Evolutionary conservation across 1,140 invertebrate genomes (phyloP).

Genomic region (Leucophenga varia): DNA sequence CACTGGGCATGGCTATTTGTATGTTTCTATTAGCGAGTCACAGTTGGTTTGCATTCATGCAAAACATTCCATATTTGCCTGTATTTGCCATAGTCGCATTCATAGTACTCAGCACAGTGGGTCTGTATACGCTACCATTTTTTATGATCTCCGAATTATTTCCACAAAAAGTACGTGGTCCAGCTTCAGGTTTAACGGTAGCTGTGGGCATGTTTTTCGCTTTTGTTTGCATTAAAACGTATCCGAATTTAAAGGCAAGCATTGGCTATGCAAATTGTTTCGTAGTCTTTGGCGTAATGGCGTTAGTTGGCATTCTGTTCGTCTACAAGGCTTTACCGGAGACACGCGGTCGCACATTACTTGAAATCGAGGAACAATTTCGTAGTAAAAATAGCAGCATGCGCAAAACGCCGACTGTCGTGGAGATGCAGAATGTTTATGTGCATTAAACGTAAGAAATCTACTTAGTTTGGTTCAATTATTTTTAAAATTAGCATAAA

Average conservation of each 20-base stretch:
- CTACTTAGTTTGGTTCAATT: too few relatives aligned
- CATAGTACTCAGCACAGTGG: constrained; percentile 65
- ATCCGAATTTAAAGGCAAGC: constrained; percentile 61
- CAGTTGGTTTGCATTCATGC: constrained; percentile 36
- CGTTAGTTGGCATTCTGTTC: constrained; percentile 69
- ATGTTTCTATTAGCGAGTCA: constrained; percentile 60
- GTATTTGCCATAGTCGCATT: constrained; percentile 61
- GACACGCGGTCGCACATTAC: constrained; percentile 74
- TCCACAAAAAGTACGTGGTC: constrained; percentile 66
- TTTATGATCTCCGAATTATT: constrained; percentile 76
- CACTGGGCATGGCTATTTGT: constrained; percentile 63
- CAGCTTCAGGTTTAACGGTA: constrained; percentile 67
- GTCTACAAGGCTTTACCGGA: constrained; percentile 73
- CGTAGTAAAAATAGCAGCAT: constrained; percentile 17
- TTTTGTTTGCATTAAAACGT: constrained; percentile 74
- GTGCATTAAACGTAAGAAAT: neutral
- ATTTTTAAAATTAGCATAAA: too few relatives aligned
- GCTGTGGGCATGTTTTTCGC: constrained; percentile 70
- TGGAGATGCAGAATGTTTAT: constrained; percentile 43
- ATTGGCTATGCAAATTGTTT: constrained; percentile 69
- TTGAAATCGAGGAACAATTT: constrained; percentile 70
- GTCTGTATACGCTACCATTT: constrained; percentile 69
- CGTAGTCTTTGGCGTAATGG: constrained; percentile 69
- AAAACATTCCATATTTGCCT: constrained; percentile 48
- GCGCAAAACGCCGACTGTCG: constrained; percentile 6